Conservation (phyloP, 2,888 invertebrate genomes). For the Eristalis intricaria region DNA sequence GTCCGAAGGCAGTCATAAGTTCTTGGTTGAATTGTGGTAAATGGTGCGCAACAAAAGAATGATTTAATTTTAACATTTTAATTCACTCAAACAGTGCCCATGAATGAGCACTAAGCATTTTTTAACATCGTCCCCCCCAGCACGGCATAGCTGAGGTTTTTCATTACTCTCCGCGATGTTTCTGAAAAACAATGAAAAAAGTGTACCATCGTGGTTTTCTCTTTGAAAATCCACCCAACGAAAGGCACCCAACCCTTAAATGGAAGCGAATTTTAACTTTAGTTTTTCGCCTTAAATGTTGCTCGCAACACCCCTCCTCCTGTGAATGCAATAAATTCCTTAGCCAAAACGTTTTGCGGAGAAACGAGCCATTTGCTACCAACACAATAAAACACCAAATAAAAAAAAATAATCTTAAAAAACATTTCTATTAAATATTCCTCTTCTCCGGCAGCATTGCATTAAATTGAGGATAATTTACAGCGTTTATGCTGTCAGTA, state of each 20-base stretch:
- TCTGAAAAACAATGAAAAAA: not conserved
- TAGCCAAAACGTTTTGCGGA: not conserved
- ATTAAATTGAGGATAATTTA: conserved; percentile 49
- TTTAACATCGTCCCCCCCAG: not conserved
- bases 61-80: too few species aligned
- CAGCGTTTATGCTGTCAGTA: conserved; percentile 29
- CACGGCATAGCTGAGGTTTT: not conserved
- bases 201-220: not conserved
- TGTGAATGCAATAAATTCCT: not conserved
- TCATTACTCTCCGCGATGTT: not conserved
- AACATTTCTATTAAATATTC: conserved; percentile 43
- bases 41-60: too few species aligned
- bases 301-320: not conserved
- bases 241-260: not conserved
- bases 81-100: too few species aligned
- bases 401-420: conserved; percentile 11
- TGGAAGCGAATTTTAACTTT: not conserved
- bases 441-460: conserved; percentile 15
- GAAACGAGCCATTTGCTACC: conserved; percentile 4
- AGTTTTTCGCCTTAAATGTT: not conserved
- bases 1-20: too few species aligned
- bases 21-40: too few species aligned
- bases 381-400: conserved; percentile 4
- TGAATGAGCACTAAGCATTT: too few species aligned
- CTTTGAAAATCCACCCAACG: not conserved